Base-by-base conservation (phyloP, 2,113 vertebrate species). In the Sterrhoptilus dennistouni region DNA sequence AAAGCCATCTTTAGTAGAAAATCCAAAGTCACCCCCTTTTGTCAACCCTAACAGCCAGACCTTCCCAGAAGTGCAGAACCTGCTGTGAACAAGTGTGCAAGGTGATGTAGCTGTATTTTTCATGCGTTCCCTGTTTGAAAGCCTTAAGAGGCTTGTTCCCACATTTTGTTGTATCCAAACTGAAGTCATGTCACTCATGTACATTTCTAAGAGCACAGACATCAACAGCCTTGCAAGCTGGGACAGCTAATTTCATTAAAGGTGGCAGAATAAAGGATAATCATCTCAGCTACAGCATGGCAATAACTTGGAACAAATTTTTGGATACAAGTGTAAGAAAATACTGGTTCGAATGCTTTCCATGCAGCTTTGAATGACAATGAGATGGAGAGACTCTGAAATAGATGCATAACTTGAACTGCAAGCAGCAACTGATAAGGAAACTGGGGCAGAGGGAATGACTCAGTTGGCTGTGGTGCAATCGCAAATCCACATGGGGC, bases 371-470 rank as follows among this genome's bases (percentile, higher is more conserved):
- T 93, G 92, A 96, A 94, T 94, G 94, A 95, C 95, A 96, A 92
- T 88, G 92, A 97, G 90, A 49, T 68, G 50, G 90, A 75, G 85
- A 72, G 38, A 78, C 28, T 96, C 95, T 95, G 90, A 94, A 96
- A 96, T 54, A 96, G 95, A 92, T 8, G 21, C 85, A 35, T 78
- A 83, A 94, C 88, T 92, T 93, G 95, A 96, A 95, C 85, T 13
- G 24, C 44, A 90, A 95, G 86, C 89, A 87, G 95, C 47, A 93
- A 52, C 83, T 95, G 95, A 95, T 96, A 96, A 94, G 56, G 90
- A 96, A 97, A 95, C 86, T 90, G 86, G 96, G 92, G 80, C 88
- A 97, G 92, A 92, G 88, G 76, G 90, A 97, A 94, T 96, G 95
- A 97, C 88, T 97, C 95, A 96, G 85, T 94, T 96, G 95, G 92